phyloP scores from a whole-genome alignment of 1,140 invertebrate species.

The Zaprionus davidi region DNA sequence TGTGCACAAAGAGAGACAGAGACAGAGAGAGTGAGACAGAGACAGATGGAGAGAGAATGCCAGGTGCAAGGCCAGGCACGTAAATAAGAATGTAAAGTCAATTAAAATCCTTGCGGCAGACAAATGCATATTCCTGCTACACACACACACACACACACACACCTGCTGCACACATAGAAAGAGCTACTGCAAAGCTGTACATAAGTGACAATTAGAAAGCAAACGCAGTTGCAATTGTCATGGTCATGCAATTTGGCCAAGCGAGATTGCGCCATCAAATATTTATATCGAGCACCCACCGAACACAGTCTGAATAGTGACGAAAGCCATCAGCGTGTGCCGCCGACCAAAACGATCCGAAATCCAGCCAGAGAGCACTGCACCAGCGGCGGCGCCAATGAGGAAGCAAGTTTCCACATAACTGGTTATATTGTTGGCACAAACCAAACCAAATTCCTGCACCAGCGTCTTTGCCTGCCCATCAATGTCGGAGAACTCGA shows the following conservation, averaged over 20 bases:
- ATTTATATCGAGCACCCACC: conserved; percentile 63
- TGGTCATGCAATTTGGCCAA: conserved; percentile 41
- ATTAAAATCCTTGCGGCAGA: conserved; percentile 69
- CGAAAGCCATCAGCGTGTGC: conserved; percentile 87
- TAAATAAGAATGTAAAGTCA: conserved; percentile 79
- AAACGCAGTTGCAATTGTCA: conserved; percentile 56
- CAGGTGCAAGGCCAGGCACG: conserved; percentile 75
- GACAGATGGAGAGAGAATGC: conserved; percentile 49
- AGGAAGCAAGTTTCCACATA: conserved; percentile 89
- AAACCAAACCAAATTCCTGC: conserved; percentile 88
- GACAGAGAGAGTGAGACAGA: conserved; percentile 9
- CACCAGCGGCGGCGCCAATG: conserved; percentile 89
- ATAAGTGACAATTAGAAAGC: conserved; percentile 78
- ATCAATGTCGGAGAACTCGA: conserved; percentile 87
- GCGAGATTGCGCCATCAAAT: conserved; percentile 37
- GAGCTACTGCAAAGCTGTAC: conserved; percentile 45
- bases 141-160: conserved; percentile 37
- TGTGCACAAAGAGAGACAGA: conserved; percentile 56
- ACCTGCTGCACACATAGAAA: conserved; percentile 21
- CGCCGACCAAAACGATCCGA: conserved; percentile 90
- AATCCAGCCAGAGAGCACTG: conserved; percentile 88
- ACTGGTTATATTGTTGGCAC: conserved; percentile 86
- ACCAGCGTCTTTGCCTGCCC: conserved; percentile 86
- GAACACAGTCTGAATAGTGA: conserved; percentile 68
- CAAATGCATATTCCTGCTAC: conserved; percentile 58